Evolutionary conservation across 2,888 invertebrate species (phyloP).

Genomic region (Xestia xanthographa): DNA sequence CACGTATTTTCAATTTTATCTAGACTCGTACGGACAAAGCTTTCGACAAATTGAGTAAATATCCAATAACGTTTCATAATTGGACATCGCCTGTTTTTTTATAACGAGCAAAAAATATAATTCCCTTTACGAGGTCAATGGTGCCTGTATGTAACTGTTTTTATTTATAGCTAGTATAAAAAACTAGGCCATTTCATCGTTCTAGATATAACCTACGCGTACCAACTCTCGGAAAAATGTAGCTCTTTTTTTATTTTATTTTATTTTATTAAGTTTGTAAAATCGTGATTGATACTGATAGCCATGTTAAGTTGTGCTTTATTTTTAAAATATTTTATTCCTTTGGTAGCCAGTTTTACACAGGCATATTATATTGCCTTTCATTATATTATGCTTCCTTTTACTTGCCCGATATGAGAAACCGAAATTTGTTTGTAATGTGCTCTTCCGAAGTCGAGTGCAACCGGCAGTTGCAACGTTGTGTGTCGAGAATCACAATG

Average conservation of each 20-base stretch:
- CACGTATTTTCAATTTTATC: constrained; percentile 7
- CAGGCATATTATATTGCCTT: too few species aligned
- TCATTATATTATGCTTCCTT: too few species aligned
- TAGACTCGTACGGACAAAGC: constrained; percentile 15
- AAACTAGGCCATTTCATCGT: constrained; percentile 34
- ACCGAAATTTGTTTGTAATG: too few species aligned
- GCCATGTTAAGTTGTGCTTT: neutral
- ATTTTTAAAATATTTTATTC: neutral
- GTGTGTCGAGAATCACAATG: too few species aligned
- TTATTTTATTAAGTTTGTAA: neutral
- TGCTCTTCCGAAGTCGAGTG: too few species aligned
- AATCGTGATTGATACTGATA: constrained; percentile 1
- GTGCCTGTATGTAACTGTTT: neutral
- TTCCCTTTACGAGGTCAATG: constrained; percentile 29
- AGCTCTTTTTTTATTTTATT: neutral
- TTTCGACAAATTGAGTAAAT: constrained; percentile 34
- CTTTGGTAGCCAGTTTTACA: neutral
- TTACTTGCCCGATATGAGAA: too few species aligned
- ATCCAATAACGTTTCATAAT: constrained; percentile 56
- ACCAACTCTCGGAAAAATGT: neutral
- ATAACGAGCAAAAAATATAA: constrained; percentile 27
- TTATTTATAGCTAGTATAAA: constrained; percentile 23
- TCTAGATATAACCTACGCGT: neutral
- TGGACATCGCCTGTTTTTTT: constrained; percentile 32
- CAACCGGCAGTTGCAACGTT: too few species aligned